These are phyloP conservation scores for Megaustenia siamemsis DNA, from an alignment of 2,888 invertebrate genomes.

Conservation along the genomic window DNA sequence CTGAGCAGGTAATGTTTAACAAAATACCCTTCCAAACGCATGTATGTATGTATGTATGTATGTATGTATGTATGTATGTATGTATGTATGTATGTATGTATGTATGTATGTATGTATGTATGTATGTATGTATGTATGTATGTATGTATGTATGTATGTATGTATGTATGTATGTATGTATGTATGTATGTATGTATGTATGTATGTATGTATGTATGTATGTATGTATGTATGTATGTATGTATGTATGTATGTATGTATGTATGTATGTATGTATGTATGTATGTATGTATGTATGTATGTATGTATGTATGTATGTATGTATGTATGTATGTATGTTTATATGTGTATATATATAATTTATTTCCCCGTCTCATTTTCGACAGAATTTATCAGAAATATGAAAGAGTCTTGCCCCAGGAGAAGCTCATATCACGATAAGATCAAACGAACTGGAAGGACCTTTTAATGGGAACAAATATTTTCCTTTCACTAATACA, in stretches of 20 bases:
- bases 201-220: not conserved
- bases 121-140: not conserved
- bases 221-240: not conserved
- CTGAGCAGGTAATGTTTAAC: too few species aligned
- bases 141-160: not conserved
- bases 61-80: not conserved
- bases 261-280: not conserved
- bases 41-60: not conserved
- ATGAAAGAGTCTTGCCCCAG: too few species aligned
- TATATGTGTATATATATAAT: not conserved
- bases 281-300: not conserved
- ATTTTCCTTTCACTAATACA: too few species aligned
- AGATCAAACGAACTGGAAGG: too few species aligned
- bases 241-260: not conserved
- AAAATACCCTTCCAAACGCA: not conserved
- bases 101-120: not conserved
- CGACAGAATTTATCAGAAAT: too few species aligned
- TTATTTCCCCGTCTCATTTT: too few species aligned
- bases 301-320: not conserved
- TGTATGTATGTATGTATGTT: not conserved
- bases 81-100: not conserved
- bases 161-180: not conserved
- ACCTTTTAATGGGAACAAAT: too few species aligned
- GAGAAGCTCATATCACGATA: too few species aligned
- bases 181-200: not conserved